Evolutionary conservation across 2,888 invertebrate species (phyloP), one percentile per base, ranked within the genome.

Genomic region (Dryococelus australis): DNA sequence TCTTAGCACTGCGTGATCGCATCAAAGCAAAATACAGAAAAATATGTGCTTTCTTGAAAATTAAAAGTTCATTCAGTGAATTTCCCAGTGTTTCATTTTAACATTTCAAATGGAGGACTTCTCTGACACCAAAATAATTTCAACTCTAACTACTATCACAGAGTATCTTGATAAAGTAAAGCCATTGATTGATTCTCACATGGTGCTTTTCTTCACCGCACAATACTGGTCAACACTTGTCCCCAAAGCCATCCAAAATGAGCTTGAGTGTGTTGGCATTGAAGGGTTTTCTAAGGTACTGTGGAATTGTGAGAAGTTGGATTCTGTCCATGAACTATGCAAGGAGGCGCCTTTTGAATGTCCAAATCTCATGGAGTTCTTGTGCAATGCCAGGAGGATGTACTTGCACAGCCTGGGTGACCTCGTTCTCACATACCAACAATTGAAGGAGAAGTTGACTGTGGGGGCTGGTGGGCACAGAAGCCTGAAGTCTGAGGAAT

Each of bases 151-250:
- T 87, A 91, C 92, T 4, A 92, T 95, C 20, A 91, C 95, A 0
- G 90, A 91, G 20, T 96, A 94, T 91, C 91, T 97, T 28, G 92
- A 93, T 28, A 95, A 20, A 65, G 65, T 65, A 65, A 92, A 95
- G 88, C 93, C 94, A 0, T 92, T 97, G 47, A 94, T 95, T 0
- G 96, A 97, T 91, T 96, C 96, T 89, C 97, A 97, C 91, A 96
- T 97, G 95, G 97, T 96, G 0, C 95, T 95, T 90, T 96, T 95
- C 91, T 93, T 97, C 84, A 96, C 95, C 0, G 93, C 95, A 16
- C 92, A 94, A 84, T 94, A 95, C 87, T 97, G 96, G 95, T 91
- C 94, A 0, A 93, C 90, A 8, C 93, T 94, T 88, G 91, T 97
- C 20, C 95, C 96, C 0, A 88, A 90, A 16, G 89, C 91, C 0